phyloP scores from a whole-genome alignment of 2,888 invertebrate species.

The Brachyptera risi region DNA sequence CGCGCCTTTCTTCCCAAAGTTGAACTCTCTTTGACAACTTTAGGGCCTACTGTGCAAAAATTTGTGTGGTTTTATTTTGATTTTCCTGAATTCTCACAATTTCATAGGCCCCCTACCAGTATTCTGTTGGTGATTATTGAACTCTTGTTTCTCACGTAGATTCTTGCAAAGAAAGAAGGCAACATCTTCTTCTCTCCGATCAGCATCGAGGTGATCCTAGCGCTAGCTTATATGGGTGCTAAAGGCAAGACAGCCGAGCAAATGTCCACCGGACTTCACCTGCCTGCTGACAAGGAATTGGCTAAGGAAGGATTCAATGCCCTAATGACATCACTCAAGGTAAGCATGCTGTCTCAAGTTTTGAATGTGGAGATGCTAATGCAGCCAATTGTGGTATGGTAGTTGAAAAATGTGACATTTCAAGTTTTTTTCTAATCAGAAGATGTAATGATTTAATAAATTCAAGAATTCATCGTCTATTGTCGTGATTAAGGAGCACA shows the following conservation, averaged over 20 bases:
- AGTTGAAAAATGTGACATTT: background rate
- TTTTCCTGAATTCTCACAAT: no score
- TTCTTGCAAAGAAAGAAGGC: constrained; percentile 34
- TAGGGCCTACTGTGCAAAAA: no score
- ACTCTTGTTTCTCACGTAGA: constrained; percentile 10
- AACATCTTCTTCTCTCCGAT: constrained; percentile 47
- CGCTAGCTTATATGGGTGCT: constrained; percentile 44
- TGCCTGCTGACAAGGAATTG: constrained; percentile 34
- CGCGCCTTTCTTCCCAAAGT: no score
- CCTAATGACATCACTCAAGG: constrained; percentile 34
- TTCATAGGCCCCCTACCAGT: no score
- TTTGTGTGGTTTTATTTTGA: no score
- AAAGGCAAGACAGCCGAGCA: constrained; percentile 40
- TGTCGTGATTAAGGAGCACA: no score
- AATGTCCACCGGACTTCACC: constrained; percentile 39
- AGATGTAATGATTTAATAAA: no score
- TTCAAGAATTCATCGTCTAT: no score
- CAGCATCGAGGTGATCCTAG: constrained; percentile 45
- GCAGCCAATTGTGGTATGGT: background rate
- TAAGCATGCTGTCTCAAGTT: constrained; percentile 17
- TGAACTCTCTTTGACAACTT: no score
- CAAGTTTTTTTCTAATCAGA: no score
- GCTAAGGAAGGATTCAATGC: constrained; percentile 30
- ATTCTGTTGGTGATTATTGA: background rate
- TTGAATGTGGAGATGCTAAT: background rate